Evolutionary conservation across 2,888 invertebrate genomes (phyloP).

Genomic region (Chrysopilus asiliformis): DNA sequence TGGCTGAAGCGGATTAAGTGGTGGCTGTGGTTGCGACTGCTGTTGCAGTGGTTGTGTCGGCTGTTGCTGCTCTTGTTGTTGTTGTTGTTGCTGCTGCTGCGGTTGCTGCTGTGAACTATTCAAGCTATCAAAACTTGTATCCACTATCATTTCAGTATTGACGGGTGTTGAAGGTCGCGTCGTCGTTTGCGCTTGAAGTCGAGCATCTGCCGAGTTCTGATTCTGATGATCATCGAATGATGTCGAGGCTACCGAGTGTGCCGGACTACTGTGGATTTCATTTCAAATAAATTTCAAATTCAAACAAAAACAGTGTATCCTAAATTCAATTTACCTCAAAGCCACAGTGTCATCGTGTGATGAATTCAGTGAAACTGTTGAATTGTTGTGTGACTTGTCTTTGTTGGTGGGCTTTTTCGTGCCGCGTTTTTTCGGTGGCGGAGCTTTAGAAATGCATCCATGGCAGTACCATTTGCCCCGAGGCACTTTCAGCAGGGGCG

Average conservation of each 20-base stretch:
- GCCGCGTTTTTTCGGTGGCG: conserved; percentile 53
- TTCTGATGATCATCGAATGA: conserved; percentile 42
- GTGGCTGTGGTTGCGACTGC: conserved; percentile 12
- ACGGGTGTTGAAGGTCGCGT: conserved; percentile 23
- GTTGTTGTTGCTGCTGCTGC: conserved; percentile 8
- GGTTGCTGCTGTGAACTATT: conserved; percentile 18
- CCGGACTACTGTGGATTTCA: too few species aligned
- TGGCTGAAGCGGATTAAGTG: conserved; percentile 7
- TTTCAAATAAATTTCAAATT: too few species aligned
- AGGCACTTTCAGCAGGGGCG: conserved; percentile 69
- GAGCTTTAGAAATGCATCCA: conserved; percentile 73
- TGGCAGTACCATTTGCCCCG: conserved; percentile 83
- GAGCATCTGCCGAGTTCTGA: conserved; percentile 31
- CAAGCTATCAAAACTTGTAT: conserved; percentile 17
- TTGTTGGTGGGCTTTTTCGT: conserved; percentile 38
- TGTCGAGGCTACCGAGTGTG: conserved; percentile 55
- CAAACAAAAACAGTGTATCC: too few species aligned
- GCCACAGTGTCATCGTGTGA: conserved; percentile 35
- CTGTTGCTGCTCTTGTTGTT: conserved; percentile 10
- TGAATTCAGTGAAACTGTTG: conserved; percentile 29
- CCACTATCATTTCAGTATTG: conserved; percentile 16
- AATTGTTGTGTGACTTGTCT: conserved; percentile 19
- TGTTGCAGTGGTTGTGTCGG: conserved; percentile 25
- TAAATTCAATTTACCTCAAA: conserved; percentile 29
- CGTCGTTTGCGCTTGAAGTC: conserved; percentile 26